Evolutionary conservation across 1,140 invertebrate genomes (phyloP).

Genomic region (Bombus haemorrhoidalis): DNA sequence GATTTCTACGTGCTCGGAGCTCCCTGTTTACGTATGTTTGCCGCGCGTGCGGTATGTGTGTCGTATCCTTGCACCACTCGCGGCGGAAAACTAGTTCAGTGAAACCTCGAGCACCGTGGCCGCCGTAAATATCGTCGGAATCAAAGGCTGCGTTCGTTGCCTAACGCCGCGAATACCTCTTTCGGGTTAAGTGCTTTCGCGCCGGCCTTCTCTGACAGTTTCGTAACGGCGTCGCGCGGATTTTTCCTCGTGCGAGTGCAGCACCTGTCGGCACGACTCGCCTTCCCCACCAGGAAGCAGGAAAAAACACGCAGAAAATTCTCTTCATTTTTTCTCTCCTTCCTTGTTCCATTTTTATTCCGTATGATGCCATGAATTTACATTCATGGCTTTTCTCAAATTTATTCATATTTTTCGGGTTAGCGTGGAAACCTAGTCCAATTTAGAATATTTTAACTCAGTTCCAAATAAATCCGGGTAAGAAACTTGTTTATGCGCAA

Average conservation of each 20-base stretch:
- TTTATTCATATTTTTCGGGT: no score
- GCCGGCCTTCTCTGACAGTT: constrained; percentile 19
- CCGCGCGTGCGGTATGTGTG: constrained; percentile 55
- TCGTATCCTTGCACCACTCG: constrained; percentile 68
- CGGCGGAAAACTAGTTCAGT: constrained; percentile 67
- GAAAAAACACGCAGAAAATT: background rate
- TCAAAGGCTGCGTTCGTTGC: constrained; percentile 58
- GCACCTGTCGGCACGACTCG: background rate
- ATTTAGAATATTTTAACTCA: no score
- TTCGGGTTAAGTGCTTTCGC: constrained; percentile 35
- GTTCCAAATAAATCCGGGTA: no score
- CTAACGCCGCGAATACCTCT: constrained; percentile 42
- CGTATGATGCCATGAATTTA: no score
- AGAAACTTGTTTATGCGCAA: no score
- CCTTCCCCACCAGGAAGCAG: background rate
- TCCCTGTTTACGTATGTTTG: constrained; percentile 44
- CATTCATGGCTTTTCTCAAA: no score
- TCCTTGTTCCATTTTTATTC: background rate
- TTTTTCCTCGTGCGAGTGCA: background rate
- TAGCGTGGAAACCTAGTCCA: no score
- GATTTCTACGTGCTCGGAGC: background rate
- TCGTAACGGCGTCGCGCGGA: constrained; percentile 18
- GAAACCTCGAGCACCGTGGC: constrained; percentile 58
- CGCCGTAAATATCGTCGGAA: constrained; percentile 61
- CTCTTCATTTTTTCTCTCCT: background rate